A percentile compares a stretch with the other conserved stretches of the same genome.
phyloP scores from a whole-genome alignment of 2,113 vertebrate species.

The Pelodiscus sinensis region DNA sequence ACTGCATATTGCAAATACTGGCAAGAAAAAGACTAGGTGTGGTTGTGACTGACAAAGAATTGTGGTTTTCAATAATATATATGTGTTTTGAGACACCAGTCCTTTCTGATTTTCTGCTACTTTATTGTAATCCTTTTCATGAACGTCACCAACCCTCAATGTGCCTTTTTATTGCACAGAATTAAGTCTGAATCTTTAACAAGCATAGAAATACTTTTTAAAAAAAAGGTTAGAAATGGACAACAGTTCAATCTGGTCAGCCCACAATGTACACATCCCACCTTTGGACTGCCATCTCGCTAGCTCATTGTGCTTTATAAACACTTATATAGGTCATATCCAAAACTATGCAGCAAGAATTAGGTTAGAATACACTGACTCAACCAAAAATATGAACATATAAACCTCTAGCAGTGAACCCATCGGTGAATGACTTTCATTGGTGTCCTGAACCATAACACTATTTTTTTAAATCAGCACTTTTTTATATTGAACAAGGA shows the following conservation, averaged over 20 bases:
- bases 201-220: neutral
- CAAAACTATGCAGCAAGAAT: neutral
- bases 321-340: neutral
- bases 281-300: neutral
- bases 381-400: neutral
- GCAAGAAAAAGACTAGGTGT: neutral
- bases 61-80: neutral
- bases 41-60: neutral
- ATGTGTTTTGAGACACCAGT: neutral
- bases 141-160: neutral
- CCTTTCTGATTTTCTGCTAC: neutral
- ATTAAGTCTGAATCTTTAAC: neutral
- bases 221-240: neutral
- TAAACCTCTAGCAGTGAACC: neutral
- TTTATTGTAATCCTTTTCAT: neutral
- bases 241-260: neutral
- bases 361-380: neutral
- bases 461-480: neutral
- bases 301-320: neutral
- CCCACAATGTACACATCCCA: accelerated
- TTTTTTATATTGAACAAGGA: neutral
- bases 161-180: accelerated
- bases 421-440: neutral
- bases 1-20: neutral
- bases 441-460: neutral